Base-by-base conservation (phyloP, 2,113 vertebrate species). In the Zapornia atra region DNA sequence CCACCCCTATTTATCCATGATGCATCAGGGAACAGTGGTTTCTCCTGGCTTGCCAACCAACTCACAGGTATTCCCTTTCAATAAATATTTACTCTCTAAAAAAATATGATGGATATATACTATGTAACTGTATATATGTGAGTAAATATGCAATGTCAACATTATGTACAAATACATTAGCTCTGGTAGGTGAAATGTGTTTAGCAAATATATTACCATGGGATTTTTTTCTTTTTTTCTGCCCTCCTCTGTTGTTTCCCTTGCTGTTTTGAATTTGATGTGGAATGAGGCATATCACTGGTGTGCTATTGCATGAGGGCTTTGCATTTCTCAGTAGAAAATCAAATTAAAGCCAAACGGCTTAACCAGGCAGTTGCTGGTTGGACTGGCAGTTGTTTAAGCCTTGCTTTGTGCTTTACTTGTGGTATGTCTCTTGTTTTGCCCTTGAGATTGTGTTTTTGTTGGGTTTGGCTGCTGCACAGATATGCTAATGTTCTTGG, bases 301-400 rank as follows among this genome's bases (percentile, higher is more conserved):
- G 75, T 0, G 3, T 96, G 94, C 92, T 96, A 69, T 81, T 97
- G 98, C 98, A 98, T 97, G 98, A 84, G 31, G 20, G 38, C 60
- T 61, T 92, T 95, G 93, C 79, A 50, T 96, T 97, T 95, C 93
- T 96, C 83, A 70, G 73, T 84, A 78, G 87, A 96, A 94, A 91
- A 93, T 70, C 24, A 81, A 94, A 95, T 89, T 60, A 80, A 94
- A 84, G 91, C 71, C 53, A 82, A 72, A 79, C 56, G 88, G 60
- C 95, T 97, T 93, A 96, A 90, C 66, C n/a, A 29, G 71, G 72
- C 68, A 91, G 64, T 76, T 87, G 68, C 69, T 93, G 82, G 42
- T 69, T 91, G 24, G 44, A 10, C 59, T 88, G 70, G 87, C 64
- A 36, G 20, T 86, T 77, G 65, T 88, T 93, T 92, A 96, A 95